A percentile compares a stretch with the other conserved stretches of the same genome.
Evolutionary conservation across 2,797 vertebrate genomes (phyloP).

Genomic region (Notolabrus celidotus): DNA sequence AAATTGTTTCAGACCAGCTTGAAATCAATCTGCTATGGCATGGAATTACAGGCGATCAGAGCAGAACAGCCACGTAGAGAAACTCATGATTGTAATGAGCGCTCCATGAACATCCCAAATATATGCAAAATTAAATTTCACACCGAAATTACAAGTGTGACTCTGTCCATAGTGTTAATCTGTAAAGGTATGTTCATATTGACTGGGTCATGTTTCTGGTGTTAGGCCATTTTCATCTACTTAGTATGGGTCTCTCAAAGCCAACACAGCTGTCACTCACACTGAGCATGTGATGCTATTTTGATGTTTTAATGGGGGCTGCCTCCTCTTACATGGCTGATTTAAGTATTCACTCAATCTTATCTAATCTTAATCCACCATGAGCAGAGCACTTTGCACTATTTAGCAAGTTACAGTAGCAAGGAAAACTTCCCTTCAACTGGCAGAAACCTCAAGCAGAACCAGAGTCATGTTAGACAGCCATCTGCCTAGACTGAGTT

Average conservation of each 20-base stretch:
- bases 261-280: slow-evolving; percentile 31
- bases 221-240: slow-evolving; percentile 30
- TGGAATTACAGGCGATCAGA: slow-evolving; percentile 36
- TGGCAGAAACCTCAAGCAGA: too few relatives aligned
- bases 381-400: too few relatives aligned
- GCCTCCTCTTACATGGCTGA: not conserved
- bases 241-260: slow-evolving; percentile 13
- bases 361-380: too few relatives aligned
- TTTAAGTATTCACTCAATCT: too few relatives aligned
- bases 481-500: too few relatives aligned
- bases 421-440: too few relatives aligned
- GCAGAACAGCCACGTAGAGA: slow-evolving; percentile 10
- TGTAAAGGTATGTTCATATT: slow-evolving; percentile 29
- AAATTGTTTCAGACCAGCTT: slow-evolving; percentile 51
- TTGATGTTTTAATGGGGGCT: not conserved
- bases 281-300: not conserved
- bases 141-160: slow-evolving; percentile 30
- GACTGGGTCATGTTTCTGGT: slow-evolving; percentile 37
- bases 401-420: too few relatives aligned
- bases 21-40: slow-evolving; percentile 42
- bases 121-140: slow-evolving; percentile 53
- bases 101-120: slow-evolving; percentile 29
- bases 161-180: slow-evolving; percentile 30
- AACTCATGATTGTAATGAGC: slow-evolving; percentile 29
- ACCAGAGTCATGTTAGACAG: too few relatives aligned